These are phyloP conservation scores for Myotis lucifugus DNA, from an alignment of 2,113 vertebrate genomes.

Conservation along the genomic window DNA sequence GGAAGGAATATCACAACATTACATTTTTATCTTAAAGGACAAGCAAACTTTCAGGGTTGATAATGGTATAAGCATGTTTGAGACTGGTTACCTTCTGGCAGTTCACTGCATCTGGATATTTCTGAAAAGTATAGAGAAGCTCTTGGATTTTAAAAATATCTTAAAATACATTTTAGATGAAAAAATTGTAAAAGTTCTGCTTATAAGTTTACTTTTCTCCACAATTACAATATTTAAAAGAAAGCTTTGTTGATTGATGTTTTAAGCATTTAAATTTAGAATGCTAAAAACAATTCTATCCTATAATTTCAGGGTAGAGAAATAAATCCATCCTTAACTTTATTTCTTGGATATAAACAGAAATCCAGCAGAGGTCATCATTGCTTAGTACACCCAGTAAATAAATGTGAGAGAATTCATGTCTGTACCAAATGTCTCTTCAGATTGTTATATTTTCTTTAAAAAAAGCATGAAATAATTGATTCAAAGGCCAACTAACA, in stretches of 20 bases:
- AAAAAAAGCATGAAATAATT: constrained; percentile 85
- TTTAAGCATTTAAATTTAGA: constrained; percentile 84
- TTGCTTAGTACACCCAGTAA: constrained; percentile 85
- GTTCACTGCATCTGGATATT: constrained; percentile 83
- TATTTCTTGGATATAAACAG: constrained; percentile 83
- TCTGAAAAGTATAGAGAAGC: constrained; percentile 86
- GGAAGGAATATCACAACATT: constrained; percentile 92
- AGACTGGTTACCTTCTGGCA: constrained; percentile 85
- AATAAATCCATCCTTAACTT: constrained; percentile 81
- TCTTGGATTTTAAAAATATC: constrained; percentile 84
- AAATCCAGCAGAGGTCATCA: constrained; percentile 84
- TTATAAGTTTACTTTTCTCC: constrained; percentile 81
- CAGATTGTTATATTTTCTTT: constrained; percentile 82
- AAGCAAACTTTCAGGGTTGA: constrained; percentile 90
- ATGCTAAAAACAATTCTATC: constrained; percentile 86
- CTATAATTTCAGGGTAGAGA: constrained; percentile 78
- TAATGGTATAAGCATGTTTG: constrained; percentile 87
- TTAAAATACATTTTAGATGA: constrained; percentile 84
- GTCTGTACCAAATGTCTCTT: constrained; percentile 86
- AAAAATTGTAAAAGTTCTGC: constrained; percentile 85
- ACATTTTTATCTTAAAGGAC: constrained; percentile 92
- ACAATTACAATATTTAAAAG: constrained; percentile 84
- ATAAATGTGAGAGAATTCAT: constrained; percentile 81
- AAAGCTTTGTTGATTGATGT: constrained; percentile 82
- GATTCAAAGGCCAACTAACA: constrained; percentile 88